Conservation (phyloP, 2,797 vertebrate species). For the Neomorphus geoffroyi region DNA sequence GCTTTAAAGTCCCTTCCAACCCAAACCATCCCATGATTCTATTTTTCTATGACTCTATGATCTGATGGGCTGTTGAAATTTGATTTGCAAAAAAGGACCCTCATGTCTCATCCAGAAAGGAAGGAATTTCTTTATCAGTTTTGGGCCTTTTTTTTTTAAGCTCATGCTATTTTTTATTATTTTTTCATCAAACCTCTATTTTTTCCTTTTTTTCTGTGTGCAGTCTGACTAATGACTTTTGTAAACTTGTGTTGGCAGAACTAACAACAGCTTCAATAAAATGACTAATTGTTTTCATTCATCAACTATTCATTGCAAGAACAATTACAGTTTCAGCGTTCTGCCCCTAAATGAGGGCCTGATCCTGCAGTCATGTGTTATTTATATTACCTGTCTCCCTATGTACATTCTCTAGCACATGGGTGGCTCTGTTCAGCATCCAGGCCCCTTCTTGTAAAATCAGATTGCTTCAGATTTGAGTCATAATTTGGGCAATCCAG, state of each 20-base stretch:
- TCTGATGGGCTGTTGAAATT: neutral
- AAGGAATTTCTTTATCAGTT: neutral
- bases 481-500: neutral
- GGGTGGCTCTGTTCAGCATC: neutral
- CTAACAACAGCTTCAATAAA: constrained; percentile 37
- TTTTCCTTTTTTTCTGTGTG: neutral
- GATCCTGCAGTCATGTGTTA: constrained; percentile 1
- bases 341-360: neutral
- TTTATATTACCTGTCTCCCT: constrained; percentile 6
- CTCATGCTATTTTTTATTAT: neutral
- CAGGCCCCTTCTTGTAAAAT: neutral
- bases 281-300: constrained; percentile 66
- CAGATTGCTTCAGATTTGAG: neutral
- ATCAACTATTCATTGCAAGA: constrained; percentile 36
- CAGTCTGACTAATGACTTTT: constrained; percentile 34
- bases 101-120: neutral
- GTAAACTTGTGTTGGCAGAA: constrained; percentile 51
- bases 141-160: neutral
- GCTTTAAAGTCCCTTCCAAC: too few relatives aligned
- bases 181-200: neutral
- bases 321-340: constrained; percentile 35
- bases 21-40: too few relatives aligned
- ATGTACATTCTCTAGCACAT: neutral
- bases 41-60: too few relatives aligned
- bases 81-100: neutral